Conservation (phyloP, 2,888 invertebrate species). For the Agrochola circellaris region DNA sequence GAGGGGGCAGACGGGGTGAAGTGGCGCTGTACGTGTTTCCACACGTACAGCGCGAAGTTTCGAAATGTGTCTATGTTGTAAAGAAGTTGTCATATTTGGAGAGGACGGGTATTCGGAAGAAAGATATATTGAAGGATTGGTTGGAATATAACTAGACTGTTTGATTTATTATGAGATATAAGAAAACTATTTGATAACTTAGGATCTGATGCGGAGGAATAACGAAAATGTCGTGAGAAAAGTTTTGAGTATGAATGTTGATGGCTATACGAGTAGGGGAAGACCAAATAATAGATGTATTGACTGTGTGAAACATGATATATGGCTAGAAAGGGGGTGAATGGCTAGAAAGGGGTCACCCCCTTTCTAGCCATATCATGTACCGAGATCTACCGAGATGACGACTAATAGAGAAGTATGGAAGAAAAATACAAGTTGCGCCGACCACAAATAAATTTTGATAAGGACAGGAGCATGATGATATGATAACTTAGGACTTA, state of each 20-base stretch:
- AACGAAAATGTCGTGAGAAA: not conserved
- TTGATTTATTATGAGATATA: conserved; percentile 6
- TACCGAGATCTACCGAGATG: not conserved
- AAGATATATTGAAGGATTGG: conserved; percentile 27
- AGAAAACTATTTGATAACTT: not conserved
- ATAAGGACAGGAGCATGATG: not conserved
- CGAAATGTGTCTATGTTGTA: conserved; percentile 53
- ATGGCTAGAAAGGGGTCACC: not conserved
- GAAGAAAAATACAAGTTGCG: not conserved
- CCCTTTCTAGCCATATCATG: no score
- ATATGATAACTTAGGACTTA: not conserved
- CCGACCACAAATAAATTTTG: not conserved
- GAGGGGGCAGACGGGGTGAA: conserved; percentile 62
- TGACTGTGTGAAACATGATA: not conserved
- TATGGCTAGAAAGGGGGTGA: not conserved
- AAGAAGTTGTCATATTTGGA: conserved; percentile 57
- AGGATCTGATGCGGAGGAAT: not conserved
- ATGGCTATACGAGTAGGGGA: not conserved
- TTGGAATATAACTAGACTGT: conserved; percentile 5
- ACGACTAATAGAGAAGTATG: not conserved
- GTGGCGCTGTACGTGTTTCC: no score
- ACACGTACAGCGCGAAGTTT: conserved; percentile 57
- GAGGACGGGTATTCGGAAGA: conserved; percentile 32
- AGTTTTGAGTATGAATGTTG: not conserved
- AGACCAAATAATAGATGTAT: not conserved